These are phyloP conservation scores for Eurystomus gularis DNA, from an alignment of 2,113 vertebrate genomes.

Conservation along the genomic window DNA sequence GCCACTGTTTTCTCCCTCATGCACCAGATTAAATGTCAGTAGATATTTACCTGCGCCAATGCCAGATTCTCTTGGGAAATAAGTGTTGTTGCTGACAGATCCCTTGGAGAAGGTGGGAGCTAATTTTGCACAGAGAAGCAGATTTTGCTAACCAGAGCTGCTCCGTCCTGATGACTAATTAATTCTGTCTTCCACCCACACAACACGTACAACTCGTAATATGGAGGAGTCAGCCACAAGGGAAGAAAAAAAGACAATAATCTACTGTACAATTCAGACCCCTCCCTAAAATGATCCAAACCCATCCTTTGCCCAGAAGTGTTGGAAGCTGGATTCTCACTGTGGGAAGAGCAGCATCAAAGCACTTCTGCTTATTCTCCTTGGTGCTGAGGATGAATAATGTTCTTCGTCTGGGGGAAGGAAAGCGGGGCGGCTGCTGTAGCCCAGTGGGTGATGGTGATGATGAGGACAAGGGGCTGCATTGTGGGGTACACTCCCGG, in stretches of 20 bases:
- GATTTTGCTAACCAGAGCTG: slow-evolving; percentile 19
- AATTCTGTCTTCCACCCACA: slow-evolving; percentile 52
- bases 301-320: background rate
- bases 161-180: slow-evolving; percentile 44
- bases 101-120: slow-evolving; percentile 15
- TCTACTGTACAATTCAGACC: background rate
- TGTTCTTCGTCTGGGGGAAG: background rate
- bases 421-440: rapidly evolving
- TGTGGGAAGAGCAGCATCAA: background rate
- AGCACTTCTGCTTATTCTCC: background rate
- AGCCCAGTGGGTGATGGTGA: background rate
- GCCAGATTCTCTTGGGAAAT: slow-evolving; percentile 11
- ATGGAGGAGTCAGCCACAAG: slow-evolving; percentile 7
- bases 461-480: background rate
- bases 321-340: background rate
- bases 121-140: slow-evolving; percentile 47
- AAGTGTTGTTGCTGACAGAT: background rate
- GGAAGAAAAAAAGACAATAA: background rate
- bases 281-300: background rate
- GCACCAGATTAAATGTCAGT: background rate
- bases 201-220: slow-evolving; percentile 37
- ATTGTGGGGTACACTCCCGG: rapidly evolving
- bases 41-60: background rate
- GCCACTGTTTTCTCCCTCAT: background rate
- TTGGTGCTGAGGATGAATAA: background rate